These are phyloP conservation scores for Zaprionus lachaisei DNA, from an alignment of 1,140 invertebrate genomes.

Conservation along the genomic window DNA sequence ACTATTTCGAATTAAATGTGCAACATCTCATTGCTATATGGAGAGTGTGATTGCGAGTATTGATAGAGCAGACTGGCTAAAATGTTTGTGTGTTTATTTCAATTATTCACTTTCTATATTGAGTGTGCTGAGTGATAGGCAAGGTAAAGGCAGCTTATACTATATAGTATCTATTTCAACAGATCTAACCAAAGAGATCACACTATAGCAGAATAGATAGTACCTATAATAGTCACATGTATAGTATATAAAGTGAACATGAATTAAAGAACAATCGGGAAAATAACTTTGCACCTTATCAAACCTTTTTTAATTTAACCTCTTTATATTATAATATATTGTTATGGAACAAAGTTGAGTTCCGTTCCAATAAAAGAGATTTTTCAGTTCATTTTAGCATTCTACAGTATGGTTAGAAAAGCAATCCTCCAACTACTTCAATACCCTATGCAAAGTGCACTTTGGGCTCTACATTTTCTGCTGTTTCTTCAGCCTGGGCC, in stretches of 20 bases:
- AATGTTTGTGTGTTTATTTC: conserved; percentile 46
- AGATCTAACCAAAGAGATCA: conserved; percentile 52
- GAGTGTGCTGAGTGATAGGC: not conserved
- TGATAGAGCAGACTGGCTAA: conserved; percentile 52
- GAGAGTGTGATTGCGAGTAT: conserved; percentile 14
- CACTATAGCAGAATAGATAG: conserved; percentile 40
- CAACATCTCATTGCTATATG: conserved; percentile 10
- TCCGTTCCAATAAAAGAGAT: too few species aligned
- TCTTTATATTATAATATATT: too few species aligned
- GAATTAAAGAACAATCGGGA: conserved; percentile 31
- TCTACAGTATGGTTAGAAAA: too few species aligned
- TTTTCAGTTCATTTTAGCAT: too few species aligned
- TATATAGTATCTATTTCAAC: conserved; percentile 56
- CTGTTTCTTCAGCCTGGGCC: not conserved
- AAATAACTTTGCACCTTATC: not conserved
- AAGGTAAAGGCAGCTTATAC: conserved; percentile 51
- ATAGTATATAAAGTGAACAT: conserved; percentile 43
- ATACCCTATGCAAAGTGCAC: too few species aligned
- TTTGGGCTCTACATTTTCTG: too few species aligned
- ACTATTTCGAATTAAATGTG: conserved; percentile 56
- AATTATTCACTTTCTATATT: conserved; percentile 22
- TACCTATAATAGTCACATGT: conserved; percentile 22
- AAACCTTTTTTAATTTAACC: too few species aligned
- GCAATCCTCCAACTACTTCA: too few species aligned
- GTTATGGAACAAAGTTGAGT: not conserved